Evolutionary conservation across 2,797 vertebrate genomes (phyloP).

Genomic region (Dromococcyx pavoninus): DNA sequence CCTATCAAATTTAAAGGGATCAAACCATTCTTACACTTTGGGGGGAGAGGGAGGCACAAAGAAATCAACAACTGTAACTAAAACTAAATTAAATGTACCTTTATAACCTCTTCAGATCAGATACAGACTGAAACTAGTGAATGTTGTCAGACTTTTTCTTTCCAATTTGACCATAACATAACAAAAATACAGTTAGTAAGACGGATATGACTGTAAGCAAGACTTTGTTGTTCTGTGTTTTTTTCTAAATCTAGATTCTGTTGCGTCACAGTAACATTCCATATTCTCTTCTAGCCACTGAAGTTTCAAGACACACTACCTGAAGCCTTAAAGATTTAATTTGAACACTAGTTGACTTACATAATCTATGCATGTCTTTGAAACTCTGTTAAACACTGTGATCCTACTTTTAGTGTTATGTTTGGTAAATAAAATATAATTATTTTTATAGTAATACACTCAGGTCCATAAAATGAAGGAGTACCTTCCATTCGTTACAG

Average conservation of each 20-base stretch:
- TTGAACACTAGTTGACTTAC: neutral
- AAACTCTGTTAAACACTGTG: neutral
- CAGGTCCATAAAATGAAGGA: neutral
- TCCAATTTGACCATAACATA: neutral
- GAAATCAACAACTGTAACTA: neutral
- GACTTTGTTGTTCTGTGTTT: accelerated
- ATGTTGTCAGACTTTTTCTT: neutral
- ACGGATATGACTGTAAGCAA: neutral
- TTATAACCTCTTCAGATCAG: neutral
- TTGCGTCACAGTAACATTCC: neutral
- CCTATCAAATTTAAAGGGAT: neutral
- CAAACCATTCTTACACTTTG: neutral
- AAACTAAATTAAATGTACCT: neutral
- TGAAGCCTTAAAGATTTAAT: neutral
- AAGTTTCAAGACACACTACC: neutral
- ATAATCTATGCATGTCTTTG: neutral
- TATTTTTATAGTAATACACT: neutral
- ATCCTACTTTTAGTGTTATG: neutral
- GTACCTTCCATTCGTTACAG: neutral
- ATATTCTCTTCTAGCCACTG: neutral
- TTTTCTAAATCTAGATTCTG: neutral
- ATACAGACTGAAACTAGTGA: neutral
- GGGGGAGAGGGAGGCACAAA: neutral
- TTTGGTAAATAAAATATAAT: neutral
- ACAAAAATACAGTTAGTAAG: neutral